phyloP scores from a whole-genome alignment of 2,797 vertebrate genomes.

The Caiman crocodilus region DNA sequence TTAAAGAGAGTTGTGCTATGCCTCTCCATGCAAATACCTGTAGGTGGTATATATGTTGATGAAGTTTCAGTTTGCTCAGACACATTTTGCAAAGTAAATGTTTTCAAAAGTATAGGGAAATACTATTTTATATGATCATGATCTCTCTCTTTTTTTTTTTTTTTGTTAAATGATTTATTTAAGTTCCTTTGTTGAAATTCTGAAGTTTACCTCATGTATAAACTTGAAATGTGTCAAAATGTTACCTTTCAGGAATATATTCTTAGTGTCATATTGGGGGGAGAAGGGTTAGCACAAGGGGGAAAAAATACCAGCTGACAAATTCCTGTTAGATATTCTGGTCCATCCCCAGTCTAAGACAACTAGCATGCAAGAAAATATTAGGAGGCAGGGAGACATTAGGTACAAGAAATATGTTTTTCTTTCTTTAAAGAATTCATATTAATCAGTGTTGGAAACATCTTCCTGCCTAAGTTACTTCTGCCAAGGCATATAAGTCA shows the following conservation, averaged over 20 bases:
- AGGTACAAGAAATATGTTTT: neutral
- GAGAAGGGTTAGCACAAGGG: neutral
- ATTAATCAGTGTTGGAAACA: neutral
- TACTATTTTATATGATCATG: neutral
- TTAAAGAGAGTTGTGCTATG: neutral
- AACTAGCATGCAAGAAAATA: neutral
- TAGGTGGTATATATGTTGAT: neutral
- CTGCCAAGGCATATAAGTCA: neutral
- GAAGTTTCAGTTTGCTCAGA: neutral
- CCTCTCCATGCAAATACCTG: neutral
- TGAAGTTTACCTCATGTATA: neutral
- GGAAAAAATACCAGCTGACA: neutral
- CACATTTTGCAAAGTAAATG: neutral
- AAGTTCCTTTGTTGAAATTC: neutral
- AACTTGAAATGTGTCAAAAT: neutral
- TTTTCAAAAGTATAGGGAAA: conserved; percentile 29
- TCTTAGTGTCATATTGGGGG: neutral
- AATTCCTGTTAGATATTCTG: neutral
- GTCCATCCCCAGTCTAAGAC: neutral
- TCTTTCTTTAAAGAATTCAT: neutral
- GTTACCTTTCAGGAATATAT: neutral
- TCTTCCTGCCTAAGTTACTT: neutral
- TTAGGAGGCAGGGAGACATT: neutral
- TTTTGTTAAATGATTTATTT: neutral
- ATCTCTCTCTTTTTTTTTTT: conserved; percentile 25